phyloP scores from a whole-genome alignment of 1,140 invertebrate genomes.

The Oreohelix idahoensis region DNA sequence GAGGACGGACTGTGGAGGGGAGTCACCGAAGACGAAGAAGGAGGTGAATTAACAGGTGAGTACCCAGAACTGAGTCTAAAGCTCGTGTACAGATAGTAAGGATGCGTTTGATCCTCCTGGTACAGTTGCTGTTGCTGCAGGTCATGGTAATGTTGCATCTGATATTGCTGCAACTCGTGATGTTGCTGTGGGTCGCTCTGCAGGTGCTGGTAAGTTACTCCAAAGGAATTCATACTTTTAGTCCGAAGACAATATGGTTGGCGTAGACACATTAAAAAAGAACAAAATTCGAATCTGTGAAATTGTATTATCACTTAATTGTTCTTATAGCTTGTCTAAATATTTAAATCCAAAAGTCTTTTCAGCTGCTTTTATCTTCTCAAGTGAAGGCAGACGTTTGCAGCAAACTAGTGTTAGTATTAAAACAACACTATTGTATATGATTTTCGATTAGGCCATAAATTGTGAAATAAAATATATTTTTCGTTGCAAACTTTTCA shows the following conservation, averaged over 20 bases:
- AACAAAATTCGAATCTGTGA: no score
- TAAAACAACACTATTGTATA: no score
- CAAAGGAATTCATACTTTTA: neutral
- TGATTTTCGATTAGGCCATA: no score
- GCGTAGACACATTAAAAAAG: neutral
- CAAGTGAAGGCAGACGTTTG: no score
- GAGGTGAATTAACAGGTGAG: constrained; percentile 17
- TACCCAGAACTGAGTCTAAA: constrained; percentile 35
- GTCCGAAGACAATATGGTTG: neutral
- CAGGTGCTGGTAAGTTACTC: neutral
- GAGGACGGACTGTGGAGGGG: neutral
- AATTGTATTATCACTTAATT: no score
- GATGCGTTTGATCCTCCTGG: constrained; percentile 16
- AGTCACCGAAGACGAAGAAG: neutral
- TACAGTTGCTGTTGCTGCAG: constrained; percentile 2
- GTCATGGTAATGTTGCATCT: constrained; percentile 14
- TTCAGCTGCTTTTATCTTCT: no score
- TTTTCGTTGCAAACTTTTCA: no score
- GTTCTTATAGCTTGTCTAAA: no score
- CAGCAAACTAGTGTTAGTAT: no score
- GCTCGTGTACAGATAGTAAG: constrained; percentile 33
- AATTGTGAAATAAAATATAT: no score
- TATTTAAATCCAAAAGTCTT: no score
- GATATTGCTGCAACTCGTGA: constrained; percentile 5
- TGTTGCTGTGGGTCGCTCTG: neutral